Evolutionary conservation across 2,797 vertebrate genomes (phyloP).

Genomic region (Karalla daura): DNA sequence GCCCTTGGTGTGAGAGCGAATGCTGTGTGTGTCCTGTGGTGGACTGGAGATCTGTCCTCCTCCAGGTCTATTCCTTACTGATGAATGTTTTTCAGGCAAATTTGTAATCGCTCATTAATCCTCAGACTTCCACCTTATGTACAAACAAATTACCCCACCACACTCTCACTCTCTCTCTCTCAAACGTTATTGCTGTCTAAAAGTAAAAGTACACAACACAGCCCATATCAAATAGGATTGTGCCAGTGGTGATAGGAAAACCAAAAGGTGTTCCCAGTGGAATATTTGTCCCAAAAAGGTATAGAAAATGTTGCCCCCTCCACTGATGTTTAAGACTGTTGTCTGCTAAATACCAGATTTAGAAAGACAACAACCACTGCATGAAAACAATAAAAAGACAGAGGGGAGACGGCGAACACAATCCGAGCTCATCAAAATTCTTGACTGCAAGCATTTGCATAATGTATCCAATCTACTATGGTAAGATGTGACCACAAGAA

Average conservation of each 20-base stretch:
- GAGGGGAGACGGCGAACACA: slow-evolving; percentile 28
- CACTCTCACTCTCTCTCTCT: too few relatives aligned
- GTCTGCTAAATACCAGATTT: slow-evolving; percentile 49
- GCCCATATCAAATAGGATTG: background rate
- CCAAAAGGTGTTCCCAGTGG: background rate
- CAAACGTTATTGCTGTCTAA: background rate
- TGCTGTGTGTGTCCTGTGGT: too few relatives aligned
- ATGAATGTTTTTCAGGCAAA: too few relatives aligned
- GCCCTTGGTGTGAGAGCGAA: too few relatives aligned
- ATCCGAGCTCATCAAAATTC: slow-evolving; percentile 54
- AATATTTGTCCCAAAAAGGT: slow-evolving; percentile 41
- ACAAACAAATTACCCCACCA: too few relatives aligned
- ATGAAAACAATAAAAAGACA: slow-evolving; percentile 52
- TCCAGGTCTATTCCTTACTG: too few relatives aligned
- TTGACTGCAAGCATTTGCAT: slow-evolving; percentile 60
- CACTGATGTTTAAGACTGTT: slow-evolving; percentile 16
- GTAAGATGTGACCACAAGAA: slow-evolving; percentile 54
- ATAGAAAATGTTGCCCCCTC: slow-evolving; percentile 34
- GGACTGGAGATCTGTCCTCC: too few relatives aligned
- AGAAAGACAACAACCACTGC: slow-evolving; percentile 54
- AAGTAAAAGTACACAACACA: slow-evolving; percentile 1
- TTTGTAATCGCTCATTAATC: too few relatives aligned
- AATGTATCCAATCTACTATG: slow-evolving; percentile 40
- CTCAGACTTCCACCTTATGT: too few relatives aligned
- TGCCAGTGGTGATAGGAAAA: background rate